Evolutionary conservation across 2,888 invertebrate species (phyloP).

Genomic region (Drosophila kokeensis): DNA sequence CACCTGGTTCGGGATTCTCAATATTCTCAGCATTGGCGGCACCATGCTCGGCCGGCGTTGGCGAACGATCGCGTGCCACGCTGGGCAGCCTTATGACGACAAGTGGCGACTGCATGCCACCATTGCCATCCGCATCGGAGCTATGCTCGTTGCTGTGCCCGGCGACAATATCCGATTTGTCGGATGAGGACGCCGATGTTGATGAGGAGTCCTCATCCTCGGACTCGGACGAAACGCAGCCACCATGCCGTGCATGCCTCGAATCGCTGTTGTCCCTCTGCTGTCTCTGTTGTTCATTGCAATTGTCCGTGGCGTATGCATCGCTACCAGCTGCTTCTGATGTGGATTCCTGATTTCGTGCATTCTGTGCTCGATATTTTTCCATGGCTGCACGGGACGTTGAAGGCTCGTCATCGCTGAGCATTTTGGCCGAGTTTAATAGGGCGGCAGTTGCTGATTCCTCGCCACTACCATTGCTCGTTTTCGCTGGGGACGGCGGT

Average conservation of each 20-base stretch:
- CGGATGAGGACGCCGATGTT: conserved; percentile 59
- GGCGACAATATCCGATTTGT: conserved; percentile 50
- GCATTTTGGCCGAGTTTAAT: conserved; percentile 38
- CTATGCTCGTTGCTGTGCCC: conserved; percentile 36
- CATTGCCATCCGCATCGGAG: conserved; percentile 27
- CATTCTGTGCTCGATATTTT: conserved; percentile 56
- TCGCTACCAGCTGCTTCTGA: conserved; percentile 23
- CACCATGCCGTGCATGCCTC: conserved; percentile 8
- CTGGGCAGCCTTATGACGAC: conserved; percentile 59
- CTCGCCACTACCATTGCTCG: conserved; percentile 41
- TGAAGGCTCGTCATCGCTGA: conserved; percentile 67
- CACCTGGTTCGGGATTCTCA: conserved; percentile 30
- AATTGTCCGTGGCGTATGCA: conserved; percentile 41
- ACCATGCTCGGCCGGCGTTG: conserved; percentile 30
- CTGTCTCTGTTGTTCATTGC: conserved; percentile 47
- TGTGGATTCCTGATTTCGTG: conserved; percentile 29
- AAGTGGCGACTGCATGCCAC: conserved; percentile 41
- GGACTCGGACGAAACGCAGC: conserved; percentile 47
- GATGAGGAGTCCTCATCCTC: conserved; percentile 66
- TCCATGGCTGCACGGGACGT: conserved; percentile 70
- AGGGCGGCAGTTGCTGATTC: conserved; percentile 24
- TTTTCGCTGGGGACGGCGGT: conserved; percentile 22
- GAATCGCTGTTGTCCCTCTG: conserved; percentile 1
- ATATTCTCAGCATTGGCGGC: conserved; percentile 17
- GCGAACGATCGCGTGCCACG: conserved; percentile 29